These are phyloP conservation scores for Operophtera brumata DNA, from an alignment of 2,888 invertebrate genomes.

Conservation along the genomic window DNA sequence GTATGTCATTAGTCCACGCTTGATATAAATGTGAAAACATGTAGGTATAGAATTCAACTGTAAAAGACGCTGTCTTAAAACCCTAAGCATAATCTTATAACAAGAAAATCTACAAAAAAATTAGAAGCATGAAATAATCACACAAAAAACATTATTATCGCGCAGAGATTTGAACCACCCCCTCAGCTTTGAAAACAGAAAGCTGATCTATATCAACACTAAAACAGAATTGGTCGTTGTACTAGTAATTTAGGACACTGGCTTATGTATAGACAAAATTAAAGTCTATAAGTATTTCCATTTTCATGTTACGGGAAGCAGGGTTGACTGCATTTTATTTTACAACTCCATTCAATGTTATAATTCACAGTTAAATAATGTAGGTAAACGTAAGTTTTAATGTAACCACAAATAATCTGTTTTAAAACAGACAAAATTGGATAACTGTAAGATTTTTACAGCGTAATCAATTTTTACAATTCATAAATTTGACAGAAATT, in stretches of 20 bases:
- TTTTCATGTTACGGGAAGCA: constrained; percentile 45
- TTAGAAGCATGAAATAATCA: background rate
- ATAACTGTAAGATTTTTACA: constrained; percentile 19
- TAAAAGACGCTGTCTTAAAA: constrained; percentile 2
- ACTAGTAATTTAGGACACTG: background rate
- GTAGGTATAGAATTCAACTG: constrained; percentile 18
- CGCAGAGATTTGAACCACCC: constrained; percentile 9
- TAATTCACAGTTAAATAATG: constrained; percentile 23
- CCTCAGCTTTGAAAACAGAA: background rate
- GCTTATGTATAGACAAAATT: background rate
- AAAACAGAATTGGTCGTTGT: background rate
- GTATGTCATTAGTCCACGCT: constrained; percentile 24
- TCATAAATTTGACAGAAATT: constrained; percentile 23
- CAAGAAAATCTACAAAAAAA: background rate
- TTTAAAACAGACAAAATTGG: constrained; percentile 18
- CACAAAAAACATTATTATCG: constrained; percentile 1
- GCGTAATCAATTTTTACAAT: constrained; percentile 27
- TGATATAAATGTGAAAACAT: constrained; percentile 23
- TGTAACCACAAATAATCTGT: constrained; percentile 13
- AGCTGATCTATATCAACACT: background rate
- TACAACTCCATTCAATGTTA: constrained; percentile 20
- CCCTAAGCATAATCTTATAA: background rate
- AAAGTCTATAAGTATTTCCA: constrained; percentile 10
- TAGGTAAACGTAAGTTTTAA: constrained; percentile 18
- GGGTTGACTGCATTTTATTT: constrained; percentile 45